A percentile compares a stretch with the other conserved stretches of the same genome.
These are phyloP conservation scores for Saguinus imperator DNA, from an alignment of 2,113 vertebrate species.

Conservation along the genomic window DNA sequence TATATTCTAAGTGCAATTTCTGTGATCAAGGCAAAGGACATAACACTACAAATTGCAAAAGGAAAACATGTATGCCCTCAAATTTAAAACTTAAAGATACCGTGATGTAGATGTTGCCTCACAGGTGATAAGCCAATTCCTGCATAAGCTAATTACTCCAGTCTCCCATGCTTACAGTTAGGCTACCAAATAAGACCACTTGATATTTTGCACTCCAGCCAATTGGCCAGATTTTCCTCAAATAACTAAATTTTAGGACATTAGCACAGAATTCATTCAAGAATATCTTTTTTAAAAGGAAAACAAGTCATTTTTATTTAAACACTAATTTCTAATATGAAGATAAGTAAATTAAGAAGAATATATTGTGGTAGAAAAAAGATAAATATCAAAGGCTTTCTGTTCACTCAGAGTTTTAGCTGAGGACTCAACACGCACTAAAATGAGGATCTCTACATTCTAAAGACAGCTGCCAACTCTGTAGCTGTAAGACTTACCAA, in stretches of 20 bases:
- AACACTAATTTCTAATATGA: neutral
- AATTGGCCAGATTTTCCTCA: neutral
- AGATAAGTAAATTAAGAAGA: neutral
- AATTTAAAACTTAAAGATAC: neutral
- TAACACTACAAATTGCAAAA: neutral
- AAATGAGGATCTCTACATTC: neutral
- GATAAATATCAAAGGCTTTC: neutral
- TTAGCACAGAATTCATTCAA: neutral
- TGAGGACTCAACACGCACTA: neutral
- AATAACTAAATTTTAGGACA: neutral
- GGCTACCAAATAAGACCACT: neutral
- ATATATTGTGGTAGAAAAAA: neutral
- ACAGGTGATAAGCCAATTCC: neutral
- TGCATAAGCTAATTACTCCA: neutral
- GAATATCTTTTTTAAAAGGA: neutral
- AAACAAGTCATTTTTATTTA: neutral
- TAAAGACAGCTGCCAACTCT: neutral
- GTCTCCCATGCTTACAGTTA: neutral
- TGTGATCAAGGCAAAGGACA: conserved; percentile 12
- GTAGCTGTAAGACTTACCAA: neutral
- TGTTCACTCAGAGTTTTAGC: neutral
- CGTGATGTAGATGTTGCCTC: neutral
- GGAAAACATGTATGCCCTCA: neutral
- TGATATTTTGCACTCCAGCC: neutral
- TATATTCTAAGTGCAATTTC: conserved; percentile 41